Evolutionary conservation across 2,797 vertebrate genomes (phyloP), one percentile per base, ranked within the genome.

Genomic region (Masticophis lateralis): DNA sequence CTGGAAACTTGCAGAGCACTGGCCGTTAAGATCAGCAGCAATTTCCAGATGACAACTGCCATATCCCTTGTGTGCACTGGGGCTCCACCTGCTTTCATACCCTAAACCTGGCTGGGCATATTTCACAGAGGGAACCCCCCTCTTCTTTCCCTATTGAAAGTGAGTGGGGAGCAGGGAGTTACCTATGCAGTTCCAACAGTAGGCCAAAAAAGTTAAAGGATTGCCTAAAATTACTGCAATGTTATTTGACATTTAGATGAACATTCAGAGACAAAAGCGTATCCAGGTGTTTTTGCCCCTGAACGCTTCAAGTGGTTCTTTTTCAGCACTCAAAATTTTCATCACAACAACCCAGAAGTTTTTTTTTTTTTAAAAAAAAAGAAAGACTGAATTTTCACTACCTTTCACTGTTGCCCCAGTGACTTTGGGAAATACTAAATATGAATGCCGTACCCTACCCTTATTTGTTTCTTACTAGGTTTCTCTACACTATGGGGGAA

Each of bases 401-500:
- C 25, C 88, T 63, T 63, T 63, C 90, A 1, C 9, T 57, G 18
- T 22, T 91, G 43, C 18, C 63, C 92, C 60, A 9, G 16, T 74
- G n/a, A 37, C 69, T 90, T 79, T 93, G 66, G 92, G 86, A 88
- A 79, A 37, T 88, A 63, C 6, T 9, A 74, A 86, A 87, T 61
- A 32, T 43, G 27, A 28, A 60, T 10, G 47, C 61, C 1, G 10
- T 22, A 32, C 5, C 1, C 6, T 28, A 20, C 57, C 53, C 27
- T 25, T 25, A 3, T 27, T 59, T 53, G 86, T 55, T 93, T 88
- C 86, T 43, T 25, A 88, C 55, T 13, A 63, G 37, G 90, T 74
- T 66, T 56, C 61, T 79, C 61, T 93, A 63, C 11, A 3, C 6
- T 55, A 59, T 27, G 86, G 92, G 74, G 92, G 90, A 91, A 93